Percentiles rank a stretch among this genome's conserved stretches.
Evolutionary conservation across 2,888 invertebrate species (phyloP).

Genomic region (Pheosia gnoma): DNA sequence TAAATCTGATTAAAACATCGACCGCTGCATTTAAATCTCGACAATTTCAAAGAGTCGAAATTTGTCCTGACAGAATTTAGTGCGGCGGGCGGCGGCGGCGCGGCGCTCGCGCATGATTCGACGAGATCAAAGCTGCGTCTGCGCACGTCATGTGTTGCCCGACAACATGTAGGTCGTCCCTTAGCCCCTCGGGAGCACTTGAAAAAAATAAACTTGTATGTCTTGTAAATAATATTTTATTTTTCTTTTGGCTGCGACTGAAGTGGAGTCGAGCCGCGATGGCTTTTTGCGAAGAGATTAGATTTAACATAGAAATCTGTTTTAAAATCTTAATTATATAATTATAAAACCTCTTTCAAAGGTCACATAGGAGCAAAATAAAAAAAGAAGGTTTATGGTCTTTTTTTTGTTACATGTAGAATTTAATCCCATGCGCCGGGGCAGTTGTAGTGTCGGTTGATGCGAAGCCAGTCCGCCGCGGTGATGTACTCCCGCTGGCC

Average conservation of each 20-base stretch:
- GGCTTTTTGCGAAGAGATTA: conserved; percentile 35
- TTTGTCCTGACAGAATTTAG: conserved; percentile 81
- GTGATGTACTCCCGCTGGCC: conserved; percentile 78
- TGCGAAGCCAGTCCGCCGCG: conserved; percentile 75
- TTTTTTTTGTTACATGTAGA: neutral
- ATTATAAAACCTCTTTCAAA: no score
- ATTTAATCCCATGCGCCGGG: conserved; percentile 68
- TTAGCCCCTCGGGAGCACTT: conserved; percentile 66
- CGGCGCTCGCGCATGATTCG: conserved; percentile 49
- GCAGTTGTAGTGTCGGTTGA: conserved; percentile 79
- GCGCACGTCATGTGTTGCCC: conserved; percentile 56
- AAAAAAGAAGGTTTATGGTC: neutral
- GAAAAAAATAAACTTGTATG: conserved; percentile 67
- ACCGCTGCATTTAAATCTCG: conserved; percentile 53
- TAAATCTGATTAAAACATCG: conserved; percentile 73
- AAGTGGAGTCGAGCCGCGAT: conserved; percentile 22
- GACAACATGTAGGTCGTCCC: conserved; percentile 68
- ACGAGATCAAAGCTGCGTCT: conserved; percentile 58
- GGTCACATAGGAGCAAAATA: neutral
- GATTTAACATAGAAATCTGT: no score
- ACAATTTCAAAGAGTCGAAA: conserved; percentile 77
- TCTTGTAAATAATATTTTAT: conserved; percentile 79
- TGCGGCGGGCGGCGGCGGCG: conserved; percentile 50
- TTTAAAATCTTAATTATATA: no score
- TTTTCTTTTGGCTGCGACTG: conserved; percentile 42